Percentiles rank a stretch among this genome's conserved stretches.
Evolutionary conservation across 2,888 invertebrate genomes (phyloP).

Genomic region (Neoaliturus tenellus): DNA sequence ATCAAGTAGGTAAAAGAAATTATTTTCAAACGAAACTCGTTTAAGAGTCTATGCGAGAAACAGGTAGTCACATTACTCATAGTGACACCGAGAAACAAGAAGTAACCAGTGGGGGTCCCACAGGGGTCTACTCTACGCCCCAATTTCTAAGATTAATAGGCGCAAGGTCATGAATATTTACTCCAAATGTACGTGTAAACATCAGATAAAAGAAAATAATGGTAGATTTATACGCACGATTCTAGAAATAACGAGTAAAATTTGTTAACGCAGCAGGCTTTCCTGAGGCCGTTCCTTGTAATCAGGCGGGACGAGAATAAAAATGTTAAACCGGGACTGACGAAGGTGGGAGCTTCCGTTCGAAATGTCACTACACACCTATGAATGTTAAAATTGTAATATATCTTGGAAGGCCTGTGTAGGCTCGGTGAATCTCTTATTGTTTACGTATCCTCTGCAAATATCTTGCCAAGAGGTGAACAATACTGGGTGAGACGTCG

Average conservation of each 20-base stretch:
- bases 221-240: conserved; percentile 26
- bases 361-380: conserved; percentile 7
- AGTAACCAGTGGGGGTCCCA: conserved; percentile 1
- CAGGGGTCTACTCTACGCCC: conserved; percentile 40
- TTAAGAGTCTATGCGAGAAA: not conserved
- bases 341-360: not conserved
- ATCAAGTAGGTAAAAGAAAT: too few relatives aligned
- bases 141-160: conserved; percentile 35
- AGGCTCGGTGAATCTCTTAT: not conserved
- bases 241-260: conserved; percentile 28
- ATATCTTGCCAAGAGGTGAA: not conserved
- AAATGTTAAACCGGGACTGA: not conserved
- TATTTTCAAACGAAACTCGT: too few relatives aligned
- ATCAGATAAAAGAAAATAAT: conserved; percentile 47
- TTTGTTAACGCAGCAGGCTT: conserved; percentile 39
- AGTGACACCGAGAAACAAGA: not conserved
- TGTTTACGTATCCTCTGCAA: conserved; percentile 9
- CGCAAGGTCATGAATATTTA: conserved; percentile 32
- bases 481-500: not conserved
- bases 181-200: conserved; percentile 45
- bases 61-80: not conserved
- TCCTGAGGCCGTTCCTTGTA: not conserved
- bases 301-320: conserved; percentile 7
- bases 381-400: conserved; percentile 23
- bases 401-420: not conserved